A percentile compares a stretch with the other conserved stretches of the same genome.
These are phyloP conservation scores for Deroplatys truncata DNA, from an alignment of 2,888 invertebrate species.

Conservation along the genomic window DNA sequence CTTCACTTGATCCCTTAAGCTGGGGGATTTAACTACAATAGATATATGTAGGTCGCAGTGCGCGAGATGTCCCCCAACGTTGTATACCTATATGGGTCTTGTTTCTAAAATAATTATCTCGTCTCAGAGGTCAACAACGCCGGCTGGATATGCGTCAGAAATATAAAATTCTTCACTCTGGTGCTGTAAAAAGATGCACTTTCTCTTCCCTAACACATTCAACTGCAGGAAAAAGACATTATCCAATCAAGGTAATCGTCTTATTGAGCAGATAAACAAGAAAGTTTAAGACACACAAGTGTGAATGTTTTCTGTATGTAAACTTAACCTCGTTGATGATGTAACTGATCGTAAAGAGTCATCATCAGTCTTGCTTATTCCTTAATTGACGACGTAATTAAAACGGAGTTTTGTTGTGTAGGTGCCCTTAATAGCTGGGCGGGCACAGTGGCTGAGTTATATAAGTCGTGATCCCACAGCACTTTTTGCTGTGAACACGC, in stretches of 20 bases:
- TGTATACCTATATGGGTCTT: no score
- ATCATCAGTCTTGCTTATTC: slow-evolving; percentile 1
- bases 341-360: background rate
- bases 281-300: background rate
- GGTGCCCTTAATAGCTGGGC: background rate
- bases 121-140: background rate
- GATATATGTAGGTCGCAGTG: no score
- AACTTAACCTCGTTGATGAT: background rate
- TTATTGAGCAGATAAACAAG: background rate
- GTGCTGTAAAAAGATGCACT: background rate
- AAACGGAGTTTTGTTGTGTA: slow-evolving; percentile 1
- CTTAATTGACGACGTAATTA: slow-evolving; percentile 5
- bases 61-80: no score
- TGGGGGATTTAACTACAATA: no score
- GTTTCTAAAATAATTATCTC: no score
- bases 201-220: background rate
- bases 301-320: background rate
- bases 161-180: background rate
- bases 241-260: slow-evolving; percentile 1
- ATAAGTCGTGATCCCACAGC: background rate
- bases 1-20: no score
- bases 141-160: background rate
- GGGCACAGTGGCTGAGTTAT: background rate
- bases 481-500: background rate
- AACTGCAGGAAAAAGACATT: background rate